Base-by-base conservation (phyloP, 2,113 vertebrate species). In the Epinephelus fuscoguttatus region DNA sequence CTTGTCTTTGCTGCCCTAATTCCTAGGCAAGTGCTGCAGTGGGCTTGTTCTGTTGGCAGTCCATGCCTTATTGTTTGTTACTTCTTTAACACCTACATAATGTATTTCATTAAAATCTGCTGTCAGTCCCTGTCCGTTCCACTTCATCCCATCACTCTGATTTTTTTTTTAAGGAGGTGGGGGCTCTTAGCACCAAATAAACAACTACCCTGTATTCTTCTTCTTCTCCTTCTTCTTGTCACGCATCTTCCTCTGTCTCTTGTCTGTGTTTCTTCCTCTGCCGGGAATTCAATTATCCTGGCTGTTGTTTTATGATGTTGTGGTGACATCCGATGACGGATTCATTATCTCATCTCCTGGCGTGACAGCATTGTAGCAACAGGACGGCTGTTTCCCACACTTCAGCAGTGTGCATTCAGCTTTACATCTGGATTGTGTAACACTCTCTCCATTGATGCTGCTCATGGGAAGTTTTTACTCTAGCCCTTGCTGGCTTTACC, bases 321-420 rank as follows among this genome's bases (percentile, higher is more conserved):
- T 90, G 91, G 78, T 92, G 94, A 93, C 93, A 93, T 78, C 77
- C 82, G 81, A 88, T 94, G 94, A 95, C 79, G 70, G 94, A 94
- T 94, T 95, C 94, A 95, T 95, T 95, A 94, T 95, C 94, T 95
- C 92, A 92, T 94, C 95, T 93, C 89, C 77, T 42, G 42, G 60
- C 45, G 23, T 91, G 93, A 93, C 90, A 91, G 50, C 85, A 27
- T 75, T 66, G 89, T 61, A 84, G 75, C 78, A 76, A 72, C 75
- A 11, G 56, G 76, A 12, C 57, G 17, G 57, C 56, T 72, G 30
- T 82, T 84, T 79, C 37, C 45, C n/a, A 6, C 63, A 66, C 57
- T 40, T 72, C 14, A 63, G 12, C 78, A 0, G 25, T 10, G 19
- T 69, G 49, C 63, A 21, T 70, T 64, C 47, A 37, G 75, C 49